Evolutionary conservation across 2,113 vertebrate genomes (phyloP).

Genomic region (Pituophis catenifer): DNA sequence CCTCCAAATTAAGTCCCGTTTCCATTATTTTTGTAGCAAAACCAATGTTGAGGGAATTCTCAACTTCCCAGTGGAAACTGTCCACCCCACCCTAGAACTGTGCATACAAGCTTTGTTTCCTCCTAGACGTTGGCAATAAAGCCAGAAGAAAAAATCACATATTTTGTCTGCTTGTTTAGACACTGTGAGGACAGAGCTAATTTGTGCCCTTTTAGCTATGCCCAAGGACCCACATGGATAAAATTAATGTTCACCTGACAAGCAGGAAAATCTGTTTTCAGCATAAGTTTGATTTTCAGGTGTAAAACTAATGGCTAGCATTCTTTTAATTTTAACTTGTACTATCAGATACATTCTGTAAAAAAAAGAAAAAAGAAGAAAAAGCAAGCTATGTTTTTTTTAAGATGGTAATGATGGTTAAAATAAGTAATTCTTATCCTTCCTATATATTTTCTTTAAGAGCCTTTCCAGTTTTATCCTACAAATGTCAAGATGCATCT

Average conservation of each 20-base stretch:
- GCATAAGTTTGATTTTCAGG: not conserved
- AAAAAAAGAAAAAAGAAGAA: not conserved
- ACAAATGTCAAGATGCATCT: conserved; percentile 13
- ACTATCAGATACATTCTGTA: not conserved
- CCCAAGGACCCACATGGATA: not conserved
- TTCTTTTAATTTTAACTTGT: not conserved
- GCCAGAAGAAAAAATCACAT: not conserved
- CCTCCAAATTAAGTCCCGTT: not conserved
- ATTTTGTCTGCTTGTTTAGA: not conserved
- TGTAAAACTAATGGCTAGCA: not conserved
- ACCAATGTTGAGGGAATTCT: not conserved
- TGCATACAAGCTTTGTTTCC: not conserved
- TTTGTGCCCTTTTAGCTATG: not conserved
- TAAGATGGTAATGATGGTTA: not conserved
- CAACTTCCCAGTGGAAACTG: not conserved
- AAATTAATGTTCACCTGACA: not conserved
- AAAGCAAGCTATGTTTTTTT: not conserved
- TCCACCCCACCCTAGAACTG: not conserved
- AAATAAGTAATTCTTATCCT: not conserved
- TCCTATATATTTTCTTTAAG: not conserved
- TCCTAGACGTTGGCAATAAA: not conserved
- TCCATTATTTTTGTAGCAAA: not conserved
- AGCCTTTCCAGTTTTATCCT: not conserved
- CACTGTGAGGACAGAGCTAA: not conserved
- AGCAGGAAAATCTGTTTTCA: not conserved